Evolutionary conservation across 2,888 invertebrate genomes (phyloP).

Genomic region (Aleiodes leptofemur): DNA sequence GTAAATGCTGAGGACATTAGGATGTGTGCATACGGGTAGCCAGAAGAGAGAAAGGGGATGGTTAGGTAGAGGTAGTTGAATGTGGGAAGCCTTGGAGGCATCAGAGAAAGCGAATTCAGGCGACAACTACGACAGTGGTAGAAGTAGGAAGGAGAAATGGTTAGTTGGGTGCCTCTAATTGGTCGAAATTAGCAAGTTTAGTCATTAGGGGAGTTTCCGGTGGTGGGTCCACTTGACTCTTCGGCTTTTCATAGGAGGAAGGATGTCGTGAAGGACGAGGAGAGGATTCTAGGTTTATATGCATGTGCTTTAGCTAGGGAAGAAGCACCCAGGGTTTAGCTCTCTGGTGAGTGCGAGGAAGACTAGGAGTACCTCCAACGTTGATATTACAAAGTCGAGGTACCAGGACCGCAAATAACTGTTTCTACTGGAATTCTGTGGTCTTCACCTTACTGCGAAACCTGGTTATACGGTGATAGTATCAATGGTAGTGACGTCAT

Average conservation of each 20-base stretch:
- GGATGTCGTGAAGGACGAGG: constrained; percentile 56
- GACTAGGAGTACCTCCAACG: too few species aligned
- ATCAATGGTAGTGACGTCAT: constrained; percentile 3
- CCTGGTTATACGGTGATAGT: background rate
- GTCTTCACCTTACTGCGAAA: constrained; percentile 65
- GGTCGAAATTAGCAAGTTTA: constrained; percentile 76
- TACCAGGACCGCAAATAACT: constrained; percentile 69
- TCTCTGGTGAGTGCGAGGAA: too few species aligned
- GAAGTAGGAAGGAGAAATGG: constrained; percentile 16
- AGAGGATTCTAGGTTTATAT: constrained; percentile 24
- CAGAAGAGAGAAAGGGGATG: constrained; percentile 7
- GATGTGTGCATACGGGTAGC: constrained; percentile 47
- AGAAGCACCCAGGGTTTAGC: constrained; percentile 27
- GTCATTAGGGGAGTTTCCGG: constrained; percentile 75
- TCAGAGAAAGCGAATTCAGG: constrained; percentile 29
- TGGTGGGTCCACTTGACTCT: constrained; percentile 71
- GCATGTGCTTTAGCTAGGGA: constrained; percentile 38
- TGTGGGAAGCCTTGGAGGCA: constrained; percentile 23
- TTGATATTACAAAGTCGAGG: constrained; percentile 37
- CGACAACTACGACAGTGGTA: constrained; percentile 29
- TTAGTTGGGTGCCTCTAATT: constrained; percentile 69
- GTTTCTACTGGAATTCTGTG: constrained; percentile 70
- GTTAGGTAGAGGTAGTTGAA: constrained; percentile 25
- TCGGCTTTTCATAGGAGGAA: constrained; percentile 66
- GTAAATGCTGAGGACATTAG: constrained; percentile 71